Conservation (phyloP, 1,140 invertebrate species). For the Plectrocnemia conspersa region DNA sequence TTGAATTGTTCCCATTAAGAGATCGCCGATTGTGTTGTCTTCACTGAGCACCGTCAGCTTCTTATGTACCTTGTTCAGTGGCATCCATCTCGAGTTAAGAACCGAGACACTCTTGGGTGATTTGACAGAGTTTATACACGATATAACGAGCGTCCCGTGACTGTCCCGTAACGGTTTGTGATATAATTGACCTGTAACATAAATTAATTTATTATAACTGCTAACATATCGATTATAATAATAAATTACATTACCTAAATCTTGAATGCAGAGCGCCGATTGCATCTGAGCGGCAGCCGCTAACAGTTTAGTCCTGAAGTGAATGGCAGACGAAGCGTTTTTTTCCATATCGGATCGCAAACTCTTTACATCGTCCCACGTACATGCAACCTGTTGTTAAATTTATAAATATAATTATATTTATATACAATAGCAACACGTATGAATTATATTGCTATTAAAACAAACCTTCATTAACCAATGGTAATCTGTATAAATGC, state of each 20-base stretch:
- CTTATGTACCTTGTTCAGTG: constrained; percentile 70
- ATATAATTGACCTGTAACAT: constrained; percentile 72
- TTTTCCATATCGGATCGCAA: constrained; percentile 90
- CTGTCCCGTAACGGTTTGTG: constrained; percentile 82
- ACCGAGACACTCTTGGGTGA: constrained; percentile 79
- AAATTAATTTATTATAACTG: background rate
- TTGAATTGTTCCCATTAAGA: constrained; percentile 77
- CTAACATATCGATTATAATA: background rate
- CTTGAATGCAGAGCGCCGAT: constrained; percentile 80
- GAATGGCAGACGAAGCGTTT: constrained; percentile 80
- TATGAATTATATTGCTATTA: constrained; percentile 4
- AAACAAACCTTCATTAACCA: constrained; percentile 90
- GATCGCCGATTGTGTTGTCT: constrained; percentile 73
- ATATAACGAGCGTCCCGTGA: constrained; percentile 86
- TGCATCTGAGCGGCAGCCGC: constrained; percentile 92
- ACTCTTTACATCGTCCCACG: constrained; percentile 92
- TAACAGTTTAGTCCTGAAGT: constrained; percentile 87
- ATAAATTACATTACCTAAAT: constrained; percentile 62
- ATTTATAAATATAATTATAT: constrained; percentile 14
- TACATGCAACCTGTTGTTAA: constrained; percentile 69
- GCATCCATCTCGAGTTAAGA: constrained; percentile 85
- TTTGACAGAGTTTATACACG: constrained; percentile 77
- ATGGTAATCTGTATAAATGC: constrained; percentile 88
- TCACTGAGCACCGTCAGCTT: constrained; percentile 53
- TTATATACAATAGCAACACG: background rate